Percentiles rank a stretch among this genome's conserved stretches.
Evolutionary conservation across 2,888 invertebrate species (phyloP).

Genomic region (Lithodes maja): DNA sequence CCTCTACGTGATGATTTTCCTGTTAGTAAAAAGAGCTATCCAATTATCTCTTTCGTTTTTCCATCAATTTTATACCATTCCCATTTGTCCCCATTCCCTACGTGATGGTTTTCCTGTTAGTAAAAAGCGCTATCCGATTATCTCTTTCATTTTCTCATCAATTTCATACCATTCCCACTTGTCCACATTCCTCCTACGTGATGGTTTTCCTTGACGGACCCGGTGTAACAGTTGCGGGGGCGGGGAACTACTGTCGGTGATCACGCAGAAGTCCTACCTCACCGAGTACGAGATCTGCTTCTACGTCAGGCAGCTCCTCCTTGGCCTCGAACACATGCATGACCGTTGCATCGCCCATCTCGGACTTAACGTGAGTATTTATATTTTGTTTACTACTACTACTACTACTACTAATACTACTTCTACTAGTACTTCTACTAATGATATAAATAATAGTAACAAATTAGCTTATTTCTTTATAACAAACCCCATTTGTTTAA

Average conservation of each 20-base stretch:
- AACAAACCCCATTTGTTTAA: background rate
- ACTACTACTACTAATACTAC: no score
- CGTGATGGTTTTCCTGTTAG: background rate
- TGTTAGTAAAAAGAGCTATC: no score
- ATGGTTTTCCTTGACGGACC: conserved; percentile 72
- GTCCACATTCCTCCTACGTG: no score
- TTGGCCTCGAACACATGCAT: conserved; percentile 94
- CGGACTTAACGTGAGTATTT: conserved; percentile 86
- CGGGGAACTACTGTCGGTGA: conserved; percentile 85
- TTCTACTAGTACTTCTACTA: background rate
- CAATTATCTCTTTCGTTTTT: no score
- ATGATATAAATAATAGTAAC: no score
- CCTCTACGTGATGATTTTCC: no score
- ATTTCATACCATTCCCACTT: no score
- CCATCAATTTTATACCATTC: no score
- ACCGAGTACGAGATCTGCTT: conserved; percentile 91
- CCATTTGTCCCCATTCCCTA: no score
- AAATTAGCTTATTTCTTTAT: no score
- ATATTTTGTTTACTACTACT: background rate
- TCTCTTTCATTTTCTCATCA: no score
- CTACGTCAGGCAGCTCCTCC: conserved; percentile 88
- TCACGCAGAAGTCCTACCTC: conserved; percentile 82
- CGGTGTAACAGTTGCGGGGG: conserved; percentile 80
- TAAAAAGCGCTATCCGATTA: no score
- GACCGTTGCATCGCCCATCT: conserved; percentile 91